A percentile compares a stretch with the other conserved stretches of the same genome.
Evolutionary conservation across 2,797 vertebrate species (phyloP).

Genomic region (Remorina albescens): DNA sequence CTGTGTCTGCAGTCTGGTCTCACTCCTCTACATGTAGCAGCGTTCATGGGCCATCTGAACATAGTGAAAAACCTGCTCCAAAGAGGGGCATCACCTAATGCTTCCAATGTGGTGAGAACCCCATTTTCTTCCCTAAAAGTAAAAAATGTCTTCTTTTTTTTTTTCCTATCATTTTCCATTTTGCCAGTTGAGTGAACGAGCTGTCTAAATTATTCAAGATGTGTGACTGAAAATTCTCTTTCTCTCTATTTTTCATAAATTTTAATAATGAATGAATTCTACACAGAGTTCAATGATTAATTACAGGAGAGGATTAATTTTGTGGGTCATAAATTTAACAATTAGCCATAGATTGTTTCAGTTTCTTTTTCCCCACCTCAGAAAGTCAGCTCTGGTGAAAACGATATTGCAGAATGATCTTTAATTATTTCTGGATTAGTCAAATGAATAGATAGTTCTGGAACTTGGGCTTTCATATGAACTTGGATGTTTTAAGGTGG

Average conservation of each 20-base stretch:
- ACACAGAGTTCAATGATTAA: slow-evolving; percentile 2
- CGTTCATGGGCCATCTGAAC: slow-evolving; percentile 97
- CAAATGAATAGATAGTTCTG: slow-evolving; percentile 6
- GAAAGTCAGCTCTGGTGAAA: slow-evolving; percentile 4
- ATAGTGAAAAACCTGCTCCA: slow-evolving; percentile 94
- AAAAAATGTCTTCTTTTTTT: background rate
- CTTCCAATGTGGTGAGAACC: slow-evolving; percentile 94
- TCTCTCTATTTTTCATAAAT: background rate
- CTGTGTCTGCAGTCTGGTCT: slow-evolving; percentile 89
- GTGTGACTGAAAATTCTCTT: background rate
- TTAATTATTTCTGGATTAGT: slow-evolving; percentile 9
- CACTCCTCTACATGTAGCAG: slow-evolving; percentile 95
- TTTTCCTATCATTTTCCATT: background rate
- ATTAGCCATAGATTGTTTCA: slow-evolving; percentile 10
- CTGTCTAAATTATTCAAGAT: background rate
- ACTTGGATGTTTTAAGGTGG: background rate
- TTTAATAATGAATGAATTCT: background rate
- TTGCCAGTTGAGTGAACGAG: background rate
- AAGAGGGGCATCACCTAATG: slow-evolving; percentile 95
- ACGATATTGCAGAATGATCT: background rate
- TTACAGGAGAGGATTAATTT: slow-evolving; percentile 27
- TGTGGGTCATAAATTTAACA: slow-evolving; percentile 16
- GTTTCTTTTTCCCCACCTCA: background rate
- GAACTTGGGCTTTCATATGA: background rate
- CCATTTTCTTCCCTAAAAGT: background rate